These are phyloP conservation scores for Thaleichthys pacificus DNA, from an alignment of 2,797 vertebrate species.

Conservation along the genomic window DNA sequence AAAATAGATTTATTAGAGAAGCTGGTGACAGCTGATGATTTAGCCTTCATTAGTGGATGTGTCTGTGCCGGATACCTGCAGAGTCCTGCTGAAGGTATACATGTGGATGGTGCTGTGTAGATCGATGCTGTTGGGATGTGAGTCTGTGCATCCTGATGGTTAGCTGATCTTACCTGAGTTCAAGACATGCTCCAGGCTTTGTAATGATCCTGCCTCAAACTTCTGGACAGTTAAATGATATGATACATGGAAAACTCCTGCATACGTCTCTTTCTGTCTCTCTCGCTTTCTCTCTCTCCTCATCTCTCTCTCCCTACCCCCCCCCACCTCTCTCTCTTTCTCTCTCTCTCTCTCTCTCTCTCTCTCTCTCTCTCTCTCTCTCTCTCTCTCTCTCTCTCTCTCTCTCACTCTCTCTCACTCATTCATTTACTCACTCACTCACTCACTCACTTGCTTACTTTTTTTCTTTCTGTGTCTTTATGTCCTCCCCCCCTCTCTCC, in stretches of 20 bases:
- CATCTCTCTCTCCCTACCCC: no score
- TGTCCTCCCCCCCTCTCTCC: no score
- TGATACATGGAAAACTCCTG: background rate
- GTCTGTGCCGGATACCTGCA: background rate
- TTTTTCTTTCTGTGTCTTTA: no score
- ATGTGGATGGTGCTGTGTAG: background rate
- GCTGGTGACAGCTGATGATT: conserved; percentile 31
- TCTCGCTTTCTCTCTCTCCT: background rate
- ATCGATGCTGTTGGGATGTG: background rate
- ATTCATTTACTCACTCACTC: no score
- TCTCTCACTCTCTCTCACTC: background rate
- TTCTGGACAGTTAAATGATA: background rate
- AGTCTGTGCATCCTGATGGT: background rate
- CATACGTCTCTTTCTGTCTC: background rate
- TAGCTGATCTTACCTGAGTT: background rate
- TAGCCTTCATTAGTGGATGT: conserved; percentile 41
- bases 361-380: conserved; percentile 30
- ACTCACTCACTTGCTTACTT: no score
- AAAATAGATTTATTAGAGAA: conserved; percentile 34
- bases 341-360: conserved; percentile 19
- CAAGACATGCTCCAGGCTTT: background rate
- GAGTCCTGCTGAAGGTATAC: background rate
- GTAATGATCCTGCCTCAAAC: background rate
- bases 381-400: conserved; percentile 12
- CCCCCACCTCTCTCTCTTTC: conserved; percentile 11